Percentiles rank a stretch among this genome's conserved stretches.
These are phyloP conservation scores for Atlantisia rogersi DNA, from an alignment of 2,113 vertebrate species.

Conservation along the genomic window DNA sequence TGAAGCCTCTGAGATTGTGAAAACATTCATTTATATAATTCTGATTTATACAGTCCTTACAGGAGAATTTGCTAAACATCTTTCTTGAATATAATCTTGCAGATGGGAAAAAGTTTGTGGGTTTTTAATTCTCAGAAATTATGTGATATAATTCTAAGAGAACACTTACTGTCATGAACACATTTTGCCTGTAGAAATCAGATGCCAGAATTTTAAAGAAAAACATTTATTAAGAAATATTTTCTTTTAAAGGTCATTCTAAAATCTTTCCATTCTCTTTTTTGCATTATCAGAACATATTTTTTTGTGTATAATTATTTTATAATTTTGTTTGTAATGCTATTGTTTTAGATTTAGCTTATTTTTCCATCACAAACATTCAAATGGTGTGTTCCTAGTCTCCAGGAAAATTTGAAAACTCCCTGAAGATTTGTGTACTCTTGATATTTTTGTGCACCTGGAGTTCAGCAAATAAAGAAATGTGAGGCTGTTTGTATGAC, in stretches of 20 bases:
- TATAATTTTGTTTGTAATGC: no score
- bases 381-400: not conserved
- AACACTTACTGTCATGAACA: slow-evolving; percentile 16
- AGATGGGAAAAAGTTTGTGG: slow-evolving; percentile 6
- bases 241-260: slow-evolving; percentile 16
- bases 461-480: not conserved
- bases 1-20: slow-evolving; percentile 65
- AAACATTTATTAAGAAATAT: slow-evolving; percentile 2
- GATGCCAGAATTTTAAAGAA: slow-evolving; percentile 4
- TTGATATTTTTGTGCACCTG: not conserved
- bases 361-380: not conserved
- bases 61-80: slow-evolving; percentile 45
- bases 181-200: slow-evolving; percentile 36
- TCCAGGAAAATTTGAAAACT: not conserved
- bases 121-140: slow-evolving; percentile 40
- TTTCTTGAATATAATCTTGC: slow-evolving; percentile 57
- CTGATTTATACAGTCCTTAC: slow-evolving; percentile 49
- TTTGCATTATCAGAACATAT: not conserved
- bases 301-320: not conserved
- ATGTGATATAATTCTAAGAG: slow-evolving; percentile 36
- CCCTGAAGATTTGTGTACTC: not conserved
- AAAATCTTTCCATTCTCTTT: not conserved
- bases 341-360: not conserved
- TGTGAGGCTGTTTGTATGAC: not conserved
- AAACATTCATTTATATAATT: slow-evolving; percentile 72